Evolutionary conservation across 2,797 vertebrate species (phyloP).

Genomic region (Silurus lanzhouensis): DNA sequence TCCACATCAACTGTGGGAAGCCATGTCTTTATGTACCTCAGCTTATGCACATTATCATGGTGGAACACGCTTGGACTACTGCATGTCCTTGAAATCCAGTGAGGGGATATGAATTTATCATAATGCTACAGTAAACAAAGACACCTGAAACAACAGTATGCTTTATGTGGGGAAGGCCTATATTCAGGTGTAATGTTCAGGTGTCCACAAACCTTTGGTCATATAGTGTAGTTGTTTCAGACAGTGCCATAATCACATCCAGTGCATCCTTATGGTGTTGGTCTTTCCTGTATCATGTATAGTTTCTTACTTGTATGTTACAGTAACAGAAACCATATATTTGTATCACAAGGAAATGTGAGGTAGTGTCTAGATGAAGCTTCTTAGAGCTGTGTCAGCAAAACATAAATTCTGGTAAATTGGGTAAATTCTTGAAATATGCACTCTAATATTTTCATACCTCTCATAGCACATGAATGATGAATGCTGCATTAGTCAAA

Average conservation of each 20-base stretch:
- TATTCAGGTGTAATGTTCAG: neutral
- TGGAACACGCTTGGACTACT: neutral
- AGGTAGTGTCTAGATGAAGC: neutral
- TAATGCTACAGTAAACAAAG: neutral
- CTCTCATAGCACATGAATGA: neutral
- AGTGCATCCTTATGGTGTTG: neutral
- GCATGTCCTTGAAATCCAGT: neutral
- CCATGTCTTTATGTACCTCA: neutral
- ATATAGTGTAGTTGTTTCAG: neutral
- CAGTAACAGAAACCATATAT: neutral
- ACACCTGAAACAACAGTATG: neutral
- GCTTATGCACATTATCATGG: neutral
- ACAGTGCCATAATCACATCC: neutral
- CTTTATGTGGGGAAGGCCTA: neutral
- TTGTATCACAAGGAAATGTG: neutral
- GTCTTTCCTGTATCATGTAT: conserved; percentile 6
- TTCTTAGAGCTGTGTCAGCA: neutral
- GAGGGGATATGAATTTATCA: neutral
- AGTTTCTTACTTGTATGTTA: neutral
- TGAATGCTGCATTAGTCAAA: conserved; percentile 15
- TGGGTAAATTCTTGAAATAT: neutral
- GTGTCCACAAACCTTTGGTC: neutral
- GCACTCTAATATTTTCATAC: neutral
- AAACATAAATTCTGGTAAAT: neutral
- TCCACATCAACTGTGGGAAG: neutral